Base-by-base conservation (phyloP, 2,797 vertebrate genomes). In the Hyperoplus lanceolatus region DNA sequence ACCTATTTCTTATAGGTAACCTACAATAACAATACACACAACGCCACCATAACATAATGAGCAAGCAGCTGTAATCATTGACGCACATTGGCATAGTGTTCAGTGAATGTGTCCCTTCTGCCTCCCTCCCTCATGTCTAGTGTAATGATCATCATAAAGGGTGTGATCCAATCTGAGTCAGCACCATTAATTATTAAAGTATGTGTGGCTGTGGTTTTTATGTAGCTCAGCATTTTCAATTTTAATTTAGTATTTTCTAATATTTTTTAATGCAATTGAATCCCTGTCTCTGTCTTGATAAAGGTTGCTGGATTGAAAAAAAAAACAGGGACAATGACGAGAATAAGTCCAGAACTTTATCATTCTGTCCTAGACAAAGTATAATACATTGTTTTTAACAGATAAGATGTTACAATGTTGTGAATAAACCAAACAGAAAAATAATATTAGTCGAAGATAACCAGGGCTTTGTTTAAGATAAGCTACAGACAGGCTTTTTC, bases 241-340 rank as follows among this genome's bases (percentile, higher is more conserved):
- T 18, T 46, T 29, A 3, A 18, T 53, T 53, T 21, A 10, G n/a
- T 46, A 4, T 71, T 64, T 51, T 77, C 4, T 60, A 36, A 59
- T 63, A 54, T 72, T 68, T 63, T 36, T 42, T 43, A 51, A 16
- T 38, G 43, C 62, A 58, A 39, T 66, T 16, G n/a, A 57, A 50
- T 51, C 11, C 1, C 41, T 43, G 12, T 45, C n/a, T 66, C 42
- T 21, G 67, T 66, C 55, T 73, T 45, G 63, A 43, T 60, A 14
- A 55, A 29, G 36, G 61, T 42, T 53, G 48, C 16, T 51, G 5
- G 2, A 41, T 1, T 60, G n/a, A 6, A 13, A 43, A 38, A 38
- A 56, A 59, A 16, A 65, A 15, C 5, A 53, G 39, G 3, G 16
- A 45, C 62, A 48, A 41, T 8, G 5, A 48, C 41, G 41, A 41